Evolutionary conservation across 2,888 invertebrate genomes (phyloP), one percentile per base, ranked within the genome.

Genomic region (Bedellia somnulentella): DNA sequence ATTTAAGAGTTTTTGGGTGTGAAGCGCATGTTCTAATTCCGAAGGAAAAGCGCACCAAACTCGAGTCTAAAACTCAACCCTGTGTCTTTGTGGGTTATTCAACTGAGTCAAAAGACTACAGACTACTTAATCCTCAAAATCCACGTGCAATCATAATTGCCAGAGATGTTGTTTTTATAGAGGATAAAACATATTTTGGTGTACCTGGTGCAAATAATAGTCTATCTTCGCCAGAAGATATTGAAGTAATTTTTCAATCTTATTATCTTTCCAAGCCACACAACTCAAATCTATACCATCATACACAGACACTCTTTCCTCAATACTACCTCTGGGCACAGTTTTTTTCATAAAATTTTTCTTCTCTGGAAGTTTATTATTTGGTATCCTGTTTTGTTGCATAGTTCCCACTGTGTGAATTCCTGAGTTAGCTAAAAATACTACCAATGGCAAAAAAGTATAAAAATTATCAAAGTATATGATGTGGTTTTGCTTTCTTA

Each of bases 201-300:
- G 18, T 6, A 6, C 18, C 5, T 5, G 5, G 5, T 18, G 5
- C 5, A 18, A 5, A 18, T 6, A 5, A 5, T 8, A 5, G 8
- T 18, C 18, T n/a, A n/a, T 27, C 8, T 24, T 15, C 16, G 43
- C 45, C 44, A 41, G 42, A 34, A 42, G 46, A 49, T 18, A 5
- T 8, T 8, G 8, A 9, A 5, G 5, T 8, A 18, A 18, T 6
- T 18, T 18, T 8, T 8, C 8, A 18, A 45, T 32, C 35, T 39
- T 39, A 31, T 43, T 43, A 29, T 45, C 42, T 22, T 37, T 44
- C 50, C 51, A 52, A 32, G 12, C 14, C 21, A 18, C 17, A 30
- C 24, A 13, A 27, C 24, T 3, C 24, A 32, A 6, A 9, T 16
- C 36, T 27, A 33, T 3, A 33, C 28, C 33, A 30, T 30, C 8